Conservation (phyloP, 2,888 invertebrate species). For the Sylvicola cinctus region DNA sequence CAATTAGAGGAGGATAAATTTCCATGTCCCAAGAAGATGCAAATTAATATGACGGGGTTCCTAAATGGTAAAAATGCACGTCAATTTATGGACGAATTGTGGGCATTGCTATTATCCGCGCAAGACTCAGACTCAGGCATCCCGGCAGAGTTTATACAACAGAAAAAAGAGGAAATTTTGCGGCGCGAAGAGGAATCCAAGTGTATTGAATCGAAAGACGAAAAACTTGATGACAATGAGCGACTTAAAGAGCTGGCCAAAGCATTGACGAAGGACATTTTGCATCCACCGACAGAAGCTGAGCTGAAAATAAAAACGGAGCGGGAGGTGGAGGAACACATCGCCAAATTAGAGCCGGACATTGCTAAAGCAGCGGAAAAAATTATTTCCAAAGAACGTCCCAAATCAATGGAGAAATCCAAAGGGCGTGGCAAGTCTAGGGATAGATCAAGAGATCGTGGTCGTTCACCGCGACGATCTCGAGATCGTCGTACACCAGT, state of each 20-base stretch:
- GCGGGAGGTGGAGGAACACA: slow-evolving; percentile 16
- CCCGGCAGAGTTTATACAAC: slow-evolving; percentile 81
- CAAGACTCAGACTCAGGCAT: slow-evolving; percentile 92
- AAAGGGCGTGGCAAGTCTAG: background rate
- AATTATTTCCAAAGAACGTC: slow-evolving; percentile 5
- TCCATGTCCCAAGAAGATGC: slow-evolving; percentile 96
- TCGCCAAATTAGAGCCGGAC: slow-evolving; percentile 26
- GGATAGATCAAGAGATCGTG: slow-evolving; percentile 2
- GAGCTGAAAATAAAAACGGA: slow-evolving; percentile 11
- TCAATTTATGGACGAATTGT: slow-evolving; percentile 93
- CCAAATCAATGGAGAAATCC: background rate
- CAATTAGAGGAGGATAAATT: slow-evolving; percentile 88
- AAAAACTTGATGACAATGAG: too few relatives aligned
- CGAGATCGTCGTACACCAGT: too few relatives aligned
- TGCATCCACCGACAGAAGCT: too few relatives aligned
- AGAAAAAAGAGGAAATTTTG: slow-evolving; percentile 91
- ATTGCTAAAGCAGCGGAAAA: slow-evolving; percentile 4
- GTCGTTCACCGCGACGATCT: slow-evolving; percentile 14
- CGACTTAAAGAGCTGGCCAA: too few relatives aligned
- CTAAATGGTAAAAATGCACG: slow-evolving; percentile 94
- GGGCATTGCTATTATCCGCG: slow-evolving; percentile 86
- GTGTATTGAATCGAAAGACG: too few relatives aligned
- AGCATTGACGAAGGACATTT: too few relatives aligned
- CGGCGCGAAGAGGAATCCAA: slow-evolving; percentile 35
- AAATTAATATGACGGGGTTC: slow-evolving; percentile 98